Conservation (phyloP, 1,140 invertebrate species). For the Lysiphlebus fabarum region DNA sequence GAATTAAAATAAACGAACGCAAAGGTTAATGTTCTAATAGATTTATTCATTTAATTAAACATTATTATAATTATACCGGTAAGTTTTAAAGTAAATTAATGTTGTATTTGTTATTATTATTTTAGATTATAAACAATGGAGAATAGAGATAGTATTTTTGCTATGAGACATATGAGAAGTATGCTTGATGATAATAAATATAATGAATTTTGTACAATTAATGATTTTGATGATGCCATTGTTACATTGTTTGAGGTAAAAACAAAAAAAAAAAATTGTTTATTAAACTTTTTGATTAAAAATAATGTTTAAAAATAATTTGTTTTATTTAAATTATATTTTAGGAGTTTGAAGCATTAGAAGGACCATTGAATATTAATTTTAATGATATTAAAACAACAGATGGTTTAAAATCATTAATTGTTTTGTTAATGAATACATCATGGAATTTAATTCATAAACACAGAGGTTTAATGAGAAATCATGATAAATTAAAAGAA, state of each 20-base stretch:
- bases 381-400: constrained; percentile 11
- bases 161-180: constrained; percentile 23
- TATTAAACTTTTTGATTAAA: not conserved
- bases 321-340: not conserved
- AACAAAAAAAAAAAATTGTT: constrained; percentile 9
- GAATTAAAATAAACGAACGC: too few species aligned
- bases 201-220: constrained; percentile 28
- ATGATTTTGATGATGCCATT: constrained; percentile 32
- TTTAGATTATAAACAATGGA: not conserved
- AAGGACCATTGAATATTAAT: constrained; percentile 22
- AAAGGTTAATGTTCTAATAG: too few species aligned
- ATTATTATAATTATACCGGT: too few species aligned
- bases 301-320: constrained; percentile 11
- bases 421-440: constrained; percentile 30
- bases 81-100: too few species aligned
- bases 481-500: constrained; percentile 29
- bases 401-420: constrained; percentile 23
- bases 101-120: too few species aligned
- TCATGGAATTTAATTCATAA: constrained; percentile 32
- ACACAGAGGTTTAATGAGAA: constrained; percentile 30
- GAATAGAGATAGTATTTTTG: constrained; percentile 16
- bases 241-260: constrained; percentile 30
- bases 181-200: constrained; percentile 21
- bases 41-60: too few species aligned
- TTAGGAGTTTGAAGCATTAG: constrained; percentile 31